These are phyloP conservation scores for Eurois occulta DNA, from an alignment of 2,888 invertebrate genomes.

Conservation along the genomic window DNA sequence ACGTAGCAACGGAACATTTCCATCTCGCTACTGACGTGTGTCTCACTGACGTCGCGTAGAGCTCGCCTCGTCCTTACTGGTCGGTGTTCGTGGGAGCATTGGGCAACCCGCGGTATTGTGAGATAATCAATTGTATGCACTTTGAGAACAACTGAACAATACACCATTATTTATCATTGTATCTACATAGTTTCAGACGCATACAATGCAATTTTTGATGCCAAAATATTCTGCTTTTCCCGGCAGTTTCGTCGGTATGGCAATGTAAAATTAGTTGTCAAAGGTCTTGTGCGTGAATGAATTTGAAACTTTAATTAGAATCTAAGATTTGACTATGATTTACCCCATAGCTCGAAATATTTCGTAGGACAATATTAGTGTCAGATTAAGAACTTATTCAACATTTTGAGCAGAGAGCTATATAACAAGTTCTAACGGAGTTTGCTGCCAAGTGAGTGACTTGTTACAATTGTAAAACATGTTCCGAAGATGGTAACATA, in stretches of 20 bases:
- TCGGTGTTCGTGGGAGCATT: conserved; percentile 55
- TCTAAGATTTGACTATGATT: neutral
- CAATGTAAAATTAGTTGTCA: neutral
- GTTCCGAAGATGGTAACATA: conserved; percentile 2
- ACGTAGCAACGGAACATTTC: conserved; percentile 24
- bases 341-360: neutral
- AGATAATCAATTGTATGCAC: conserved; percentile 53
- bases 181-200: conserved; percentile 15
- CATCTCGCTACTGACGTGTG: conserved; percentile 8
- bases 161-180: conserved; percentile 39
- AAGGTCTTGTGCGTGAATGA: neutral
- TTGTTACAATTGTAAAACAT: neutral
- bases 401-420: neutral
- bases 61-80: conserved; percentile 20
- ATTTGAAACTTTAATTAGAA: neutral
- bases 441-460: neutral
- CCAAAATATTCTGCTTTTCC: conserved; percentile 2
- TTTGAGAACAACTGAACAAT: conserved; percentile 60
- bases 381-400: neutral
- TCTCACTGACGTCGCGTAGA: conserved; percentile 15
- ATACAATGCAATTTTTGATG: conserved; percentile 20
- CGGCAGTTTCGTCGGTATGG: neutral
- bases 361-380: neutral
- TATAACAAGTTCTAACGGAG: neutral
- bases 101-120: conserved; percentile 33